Evolutionary conservation across 2,888 invertebrate genomes (phyloP).

Genomic region (Melikaiella ostensackeni): DNA sequence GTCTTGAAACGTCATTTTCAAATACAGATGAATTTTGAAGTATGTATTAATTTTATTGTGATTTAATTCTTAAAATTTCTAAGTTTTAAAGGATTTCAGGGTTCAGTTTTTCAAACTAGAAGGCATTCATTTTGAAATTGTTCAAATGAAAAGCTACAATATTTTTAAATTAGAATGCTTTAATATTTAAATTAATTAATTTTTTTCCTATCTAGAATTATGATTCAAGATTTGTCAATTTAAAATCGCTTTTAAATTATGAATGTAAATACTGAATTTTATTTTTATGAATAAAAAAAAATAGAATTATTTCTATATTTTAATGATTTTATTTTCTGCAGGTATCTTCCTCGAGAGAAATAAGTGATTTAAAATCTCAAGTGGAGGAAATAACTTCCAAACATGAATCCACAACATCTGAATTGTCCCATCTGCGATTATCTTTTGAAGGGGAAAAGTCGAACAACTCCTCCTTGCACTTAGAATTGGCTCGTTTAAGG

Average conservation of each 20-base stretch:
- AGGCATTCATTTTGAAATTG: too few relatives aligned
- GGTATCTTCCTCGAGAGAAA: constrained; percentile 69
- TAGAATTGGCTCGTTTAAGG: constrained; percentile 67
- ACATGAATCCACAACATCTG: constrained; percentile 60
- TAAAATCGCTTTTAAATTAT: not conserved
- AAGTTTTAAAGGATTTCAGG: too few relatives aligned
- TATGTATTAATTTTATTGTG: too few relatives aligned
- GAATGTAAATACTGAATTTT: not conserved
- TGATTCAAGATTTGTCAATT: too few relatives aligned
- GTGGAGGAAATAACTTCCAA: constrained; percentile 63
- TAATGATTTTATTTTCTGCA: constrained; percentile 51
- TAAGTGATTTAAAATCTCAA: constrained; percentile 64
- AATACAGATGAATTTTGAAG: too few relatives aligned
- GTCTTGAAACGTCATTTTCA: too few relatives aligned
- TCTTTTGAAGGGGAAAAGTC: constrained; percentile 67
- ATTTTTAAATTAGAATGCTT: too few relatives aligned
- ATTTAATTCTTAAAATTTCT: too few relatives aligned
- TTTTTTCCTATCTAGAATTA: too few relatives aligned
- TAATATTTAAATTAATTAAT: too few relatives aligned
- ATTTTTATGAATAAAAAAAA: not conserved
- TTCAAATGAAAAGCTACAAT: too few relatives aligned
- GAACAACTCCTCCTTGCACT: constrained; percentile 67
- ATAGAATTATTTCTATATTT: not conserved
- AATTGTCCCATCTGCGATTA: constrained; percentile 63
- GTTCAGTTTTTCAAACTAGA: too few relatives aligned